Evolutionary conservation across 2,888 invertebrate species (phyloP).

Genomic region (Dynastes tityus): DNA sequence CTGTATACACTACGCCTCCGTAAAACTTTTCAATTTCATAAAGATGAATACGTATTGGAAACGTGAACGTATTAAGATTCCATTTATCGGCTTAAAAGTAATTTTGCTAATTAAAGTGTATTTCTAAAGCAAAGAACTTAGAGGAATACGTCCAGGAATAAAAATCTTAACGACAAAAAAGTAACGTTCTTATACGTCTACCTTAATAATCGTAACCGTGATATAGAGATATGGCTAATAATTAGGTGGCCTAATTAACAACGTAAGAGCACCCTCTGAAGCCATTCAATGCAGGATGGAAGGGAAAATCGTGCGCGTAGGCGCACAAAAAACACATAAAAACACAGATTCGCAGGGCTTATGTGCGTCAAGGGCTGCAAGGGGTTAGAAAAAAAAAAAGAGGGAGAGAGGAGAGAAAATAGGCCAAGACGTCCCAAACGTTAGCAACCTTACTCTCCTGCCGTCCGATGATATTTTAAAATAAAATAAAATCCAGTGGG

Average conservation of each 20-base stretch:
- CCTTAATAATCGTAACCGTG: constrained; percentile 45
- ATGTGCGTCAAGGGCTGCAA: constrained; percentile 33
- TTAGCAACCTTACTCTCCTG: constrained; percentile 43
- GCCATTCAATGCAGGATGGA: constrained; percentile 38
- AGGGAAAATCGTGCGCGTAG: constrained; percentile 43
- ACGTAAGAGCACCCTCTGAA: constrained; percentile 43
- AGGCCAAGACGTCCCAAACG: constrained; percentile 46
- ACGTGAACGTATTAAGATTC: constrained; percentile 1
- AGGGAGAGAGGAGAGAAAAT: constrained; percentile 38
- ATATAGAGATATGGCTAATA: constrained; percentile 46
- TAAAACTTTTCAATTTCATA: background rate
- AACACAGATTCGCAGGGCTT: constrained; percentile 45
- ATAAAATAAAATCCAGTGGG: constrained; percentile 65
- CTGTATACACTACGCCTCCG: background rate
- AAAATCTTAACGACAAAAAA: constrained; percentile 42
- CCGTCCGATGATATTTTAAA: constrained; percentile 63
- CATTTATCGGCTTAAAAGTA: constrained; percentile 17
- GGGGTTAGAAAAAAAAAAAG: constrained; percentile 15
- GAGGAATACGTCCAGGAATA: constrained; percentile 24
- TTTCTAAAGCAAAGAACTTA: constrained; percentile 19
- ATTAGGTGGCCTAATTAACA: constrained; percentile 47
- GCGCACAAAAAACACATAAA: constrained; percentile 46
- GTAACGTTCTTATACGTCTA: constrained; percentile 36
- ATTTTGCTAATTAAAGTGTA: constrained; percentile 25
- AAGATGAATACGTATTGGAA: constrained; percentile 3